Evolutionary conservation across 2,113 vertebrate genomes (phyloP), one percentile per base, ranked within the genome.

Genomic region (Planiliza haematocheilus): DNA sequence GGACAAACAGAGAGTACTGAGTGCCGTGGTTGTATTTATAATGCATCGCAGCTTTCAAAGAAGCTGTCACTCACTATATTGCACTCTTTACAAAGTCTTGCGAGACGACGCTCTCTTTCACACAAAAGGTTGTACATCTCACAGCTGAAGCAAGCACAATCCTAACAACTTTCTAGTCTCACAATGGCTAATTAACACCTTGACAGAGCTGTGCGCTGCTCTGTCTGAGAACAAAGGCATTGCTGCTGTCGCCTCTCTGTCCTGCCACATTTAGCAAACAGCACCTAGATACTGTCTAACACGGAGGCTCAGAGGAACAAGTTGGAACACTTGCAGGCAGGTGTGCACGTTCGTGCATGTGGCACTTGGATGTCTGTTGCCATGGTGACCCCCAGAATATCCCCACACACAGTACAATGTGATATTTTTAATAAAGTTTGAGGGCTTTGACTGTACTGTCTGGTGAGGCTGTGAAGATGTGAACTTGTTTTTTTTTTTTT

Each of bases 301-400:
- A 63, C 61, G 36, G 38, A 82, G 48, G 39, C 77, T 84, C 50
- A 42, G 65, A 81, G 68, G 71, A 88, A 81, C 20, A 82, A 77
- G 68, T 70, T 84, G 79, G 69, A 85, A 77, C 64, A 51, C 65
- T 49, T 64, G 74, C 81, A 81, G 81, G 64, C 87, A 90, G 88
- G 82, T 89, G 83, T 85, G 83, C 75, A 80, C 61, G 20, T 79
- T 80, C 2, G n/a, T 83, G 85, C 79, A 61, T 67, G 80, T 90
- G 84, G 82, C 79, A 86, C 90, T 86, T 77, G 62, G 71, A 85
- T 88, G 91, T 92, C 90, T 92, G 91, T 92, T 92, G 84, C 91
- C 86, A 91, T 91, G 90, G 91, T 83, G 85, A 92, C 82, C 90
- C 76, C 79, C 62, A 89, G 87, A 88, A 88, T 88, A 86, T 77